phyloP scores from a whole-genome alignment of 2,113 vertebrate species.

The Enhydra lutris region DNA sequence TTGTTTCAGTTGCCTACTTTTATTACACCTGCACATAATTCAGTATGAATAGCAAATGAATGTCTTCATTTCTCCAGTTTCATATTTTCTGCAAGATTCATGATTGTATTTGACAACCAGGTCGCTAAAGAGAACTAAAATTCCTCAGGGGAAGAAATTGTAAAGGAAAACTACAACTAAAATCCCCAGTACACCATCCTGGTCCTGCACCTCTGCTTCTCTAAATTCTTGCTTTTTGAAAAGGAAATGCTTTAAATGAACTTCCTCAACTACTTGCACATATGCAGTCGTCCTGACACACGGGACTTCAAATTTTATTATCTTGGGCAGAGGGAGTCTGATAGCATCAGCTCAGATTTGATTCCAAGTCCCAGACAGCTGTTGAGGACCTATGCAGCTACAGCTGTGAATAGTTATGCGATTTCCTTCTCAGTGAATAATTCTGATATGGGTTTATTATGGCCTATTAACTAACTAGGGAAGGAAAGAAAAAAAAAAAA shows the following conservation, averaged over 20 bases:
- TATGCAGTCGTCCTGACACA: conserved; percentile 28
- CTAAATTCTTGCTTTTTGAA: not conserved
- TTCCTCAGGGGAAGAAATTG: not conserved
- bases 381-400: conserved; percentile 11
- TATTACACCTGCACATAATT: not conserved
- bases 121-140: not conserved
- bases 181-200: not conserved
- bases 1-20: not conserved
- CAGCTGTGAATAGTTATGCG: conserved; percentile 39
- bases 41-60: not conserved
- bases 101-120: not conserved
- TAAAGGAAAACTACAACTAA: not conserved
- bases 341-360: conserved; percentile 15
- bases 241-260: conserved; percentile 64
- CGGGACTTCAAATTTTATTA: conserved; percentile 56
- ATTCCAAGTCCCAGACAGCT: conserved; percentile 12
- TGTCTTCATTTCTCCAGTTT: not conserved
- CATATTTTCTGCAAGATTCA: not conserved
- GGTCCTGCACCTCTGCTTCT: not conserved
- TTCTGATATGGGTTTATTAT: conserved; percentile 14
- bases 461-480: conserved; percentile 21
- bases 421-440: conserved; percentile 21
- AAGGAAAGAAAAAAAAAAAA: not conserved
- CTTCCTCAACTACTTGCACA: conserved; percentile 23
- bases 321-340: conserved; percentile 48